Evolutionary conservation across 2,888 invertebrate genomes (phyloP).

Genomic region (Molanna angustata): DNA sequence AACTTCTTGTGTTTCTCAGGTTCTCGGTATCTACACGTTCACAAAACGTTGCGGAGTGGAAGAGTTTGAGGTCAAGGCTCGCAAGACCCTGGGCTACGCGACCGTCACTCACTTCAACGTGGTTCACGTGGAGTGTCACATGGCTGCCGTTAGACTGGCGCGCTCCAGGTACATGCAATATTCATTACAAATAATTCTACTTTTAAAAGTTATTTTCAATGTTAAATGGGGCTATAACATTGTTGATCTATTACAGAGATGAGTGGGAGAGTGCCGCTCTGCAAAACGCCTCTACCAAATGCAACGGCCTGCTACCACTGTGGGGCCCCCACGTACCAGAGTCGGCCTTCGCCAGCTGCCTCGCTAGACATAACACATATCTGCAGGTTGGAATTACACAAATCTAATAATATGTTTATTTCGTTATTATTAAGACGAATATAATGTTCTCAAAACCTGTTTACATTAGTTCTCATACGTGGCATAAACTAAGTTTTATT

Average conservation of each 20-base stretch:
- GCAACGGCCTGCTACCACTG: constrained; percentile 93
- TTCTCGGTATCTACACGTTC: constrained; percentile 94
- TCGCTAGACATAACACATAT: constrained; percentile 89
- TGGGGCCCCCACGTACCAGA: constrained; percentile 96
- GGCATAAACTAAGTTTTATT: too few relatives aligned
- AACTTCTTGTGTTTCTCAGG: constrained; percentile 42
- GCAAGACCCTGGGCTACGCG: constrained; percentile 85
- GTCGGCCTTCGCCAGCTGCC: constrained; percentile 88
- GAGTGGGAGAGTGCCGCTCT: constrained; percentile 98
- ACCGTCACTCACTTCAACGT: constrained; percentile 98
- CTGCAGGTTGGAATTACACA: too few relatives aligned
- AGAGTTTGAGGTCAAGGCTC: constrained; percentile 84
- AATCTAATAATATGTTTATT: too few relatives aligned
- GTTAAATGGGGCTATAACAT: too few relatives aligned
- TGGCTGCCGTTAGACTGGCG: constrained; percentile 84
- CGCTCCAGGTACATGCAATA: constrained; percentile 44
- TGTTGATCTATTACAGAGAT: constrained; percentile 57
- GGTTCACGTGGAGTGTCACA: constrained; percentile 97
- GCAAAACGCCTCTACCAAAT: constrained; percentile 97
- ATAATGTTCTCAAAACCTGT: too few relatives aligned
- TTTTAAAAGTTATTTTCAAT: too few relatives aligned
- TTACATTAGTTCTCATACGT: too few relatives aligned
- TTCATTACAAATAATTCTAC: too few relatives aligned
- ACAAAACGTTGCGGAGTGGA: constrained; percentile 94
- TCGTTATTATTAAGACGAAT: too few relatives aligned